Base-by-base conservation (phyloP, 2,888 invertebrate genomes). In the Athetis lepigone region DNA sequence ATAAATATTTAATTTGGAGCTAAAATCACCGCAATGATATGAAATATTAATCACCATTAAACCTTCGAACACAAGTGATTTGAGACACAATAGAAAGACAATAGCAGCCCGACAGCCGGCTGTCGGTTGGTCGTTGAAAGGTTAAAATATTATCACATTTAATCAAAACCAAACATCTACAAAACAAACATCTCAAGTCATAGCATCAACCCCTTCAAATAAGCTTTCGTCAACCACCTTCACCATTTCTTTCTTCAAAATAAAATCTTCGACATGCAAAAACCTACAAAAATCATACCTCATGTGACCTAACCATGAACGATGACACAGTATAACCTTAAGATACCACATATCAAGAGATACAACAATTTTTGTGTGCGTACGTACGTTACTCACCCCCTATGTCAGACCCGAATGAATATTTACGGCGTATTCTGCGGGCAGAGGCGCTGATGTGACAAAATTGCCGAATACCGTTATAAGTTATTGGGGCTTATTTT, bases 381-480 rank as follows among this genome's bases (percentile, higher is more conserved):
- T 58, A 49, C 49, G 58, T 67, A 64, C 59, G 70, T 82, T 79
- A 84, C 80, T 85, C 84, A 78, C 81, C 70, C 72, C 74, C 52
- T 73, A 75, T 77, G 83, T 82, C 77, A 77, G 62, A 68, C 65
- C 59, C 27, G 55, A 72, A 83, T 77, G 74, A 71, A 83, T 79
- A 80, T 84, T 80, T 77, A 71, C 55, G 70, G 55, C 25, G 21
- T 56, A 56, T 52, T 61, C 42, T 59, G 55, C 25, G 61, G 51
- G 16, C 33, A 54, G 45, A 62, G 37, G 25, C 29, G 52, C 45
- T 67, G 68, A 73, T 74, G 68, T 73, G 74, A 62, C 68, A 76
- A 76, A 76, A 65, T 73, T 71, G 39, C 45, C 56, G 72, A 56
- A 57, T 39, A 57, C 55, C 54, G 43, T 18, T 58, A 21, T 56